Conservation (phyloP, 2,888 invertebrate genomes). For the Lobophora halterata region DNA sequence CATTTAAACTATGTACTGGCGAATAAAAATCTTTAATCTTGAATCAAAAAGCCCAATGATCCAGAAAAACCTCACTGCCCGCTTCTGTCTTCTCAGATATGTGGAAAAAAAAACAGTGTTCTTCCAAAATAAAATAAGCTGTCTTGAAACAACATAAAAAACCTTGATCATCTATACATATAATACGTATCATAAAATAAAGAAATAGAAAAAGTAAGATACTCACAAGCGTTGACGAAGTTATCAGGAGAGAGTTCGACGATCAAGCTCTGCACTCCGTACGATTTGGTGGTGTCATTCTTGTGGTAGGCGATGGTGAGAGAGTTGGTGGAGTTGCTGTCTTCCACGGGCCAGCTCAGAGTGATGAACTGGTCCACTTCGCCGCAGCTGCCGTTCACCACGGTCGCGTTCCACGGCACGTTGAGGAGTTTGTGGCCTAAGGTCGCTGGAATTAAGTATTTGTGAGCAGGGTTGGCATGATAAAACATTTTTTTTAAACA, state of each 20-base stretch:
- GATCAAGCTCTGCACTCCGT: constrained; percentile 53
- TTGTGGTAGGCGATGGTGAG: constrained; percentile 50
- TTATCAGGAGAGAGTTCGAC: constrained; percentile 56
- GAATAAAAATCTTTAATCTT: no score
- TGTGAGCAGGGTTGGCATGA: no score
- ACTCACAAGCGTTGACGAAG: constrained; percentile 67
- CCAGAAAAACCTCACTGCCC: no score
- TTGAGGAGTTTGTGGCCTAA: constrained; percentile 47
- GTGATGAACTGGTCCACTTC: constrained; percentile 47
- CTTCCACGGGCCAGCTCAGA: constrained; percentile 42
- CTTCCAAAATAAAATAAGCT: no score
- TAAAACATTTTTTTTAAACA: no score
- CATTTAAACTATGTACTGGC: no score
- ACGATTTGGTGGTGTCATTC: constrained; percentile 55
- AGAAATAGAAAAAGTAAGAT: background rate
- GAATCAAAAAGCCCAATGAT: no score
- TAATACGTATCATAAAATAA: background rate
- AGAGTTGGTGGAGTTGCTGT: constrained; percentile 40
- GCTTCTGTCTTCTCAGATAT: no score
- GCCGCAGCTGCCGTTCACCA: constrained; percentile 51
- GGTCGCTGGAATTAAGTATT: constrained; percentile 42
- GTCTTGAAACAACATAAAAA: no score
- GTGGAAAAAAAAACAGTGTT: no score
- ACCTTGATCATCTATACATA: no score
- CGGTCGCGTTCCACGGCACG: constrained; percentile 54